Conservation (phyloP, 2,888 invertebrate genomes). For the Incurvaria masculella region DNA sequence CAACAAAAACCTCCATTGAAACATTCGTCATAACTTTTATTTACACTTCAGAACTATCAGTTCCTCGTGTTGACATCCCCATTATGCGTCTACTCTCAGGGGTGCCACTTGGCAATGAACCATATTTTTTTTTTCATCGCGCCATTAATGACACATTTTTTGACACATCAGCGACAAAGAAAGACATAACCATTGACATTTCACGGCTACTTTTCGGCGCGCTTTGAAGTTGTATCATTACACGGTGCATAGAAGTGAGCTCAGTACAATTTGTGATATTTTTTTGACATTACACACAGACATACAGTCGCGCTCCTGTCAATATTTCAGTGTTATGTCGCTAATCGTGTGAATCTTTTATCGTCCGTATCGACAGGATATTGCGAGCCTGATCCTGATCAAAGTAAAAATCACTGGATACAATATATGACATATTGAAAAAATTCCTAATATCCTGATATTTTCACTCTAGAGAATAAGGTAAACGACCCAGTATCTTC, state of each 20-base stretch:
- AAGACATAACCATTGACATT: slow-evolving; percentile 47
- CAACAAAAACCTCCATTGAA: slow-evolving; percentile 20
- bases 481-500: no score
- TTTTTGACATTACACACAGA: slow-evolving; percentile 11
- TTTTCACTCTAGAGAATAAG: no score
- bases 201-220: slow-evolving; percentile 24
- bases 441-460: no score
- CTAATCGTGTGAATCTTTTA: no score
- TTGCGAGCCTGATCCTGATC: no score
- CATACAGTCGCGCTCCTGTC: slow-evolving; percentile 3
- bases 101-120: slow-evolving; percentile 35
- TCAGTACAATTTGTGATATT: slow-evolving; percentile 3
- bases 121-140: slow-evolving; percentile 35
- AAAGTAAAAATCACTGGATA: no score
- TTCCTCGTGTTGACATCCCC: slow-evolving; percentile 50
- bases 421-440: no score
- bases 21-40: slow-evolving; percentile 32
- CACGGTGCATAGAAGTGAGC: slow-evolving; percentile 40
- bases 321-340: no score
- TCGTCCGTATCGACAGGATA: no score
- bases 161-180: slow-evolving; percentile 29
- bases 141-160: slow-evolving; percentile 50
- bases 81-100: slow-evolving; percentile 48
- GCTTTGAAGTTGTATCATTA: slow-evolving; percentile 37
- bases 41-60: slow-evolving; percentile 43